Evolutionary conservation across 2,888 invertebrate genomes (phyloP).

Genomic region (Anthophora plumipes): DNA sequence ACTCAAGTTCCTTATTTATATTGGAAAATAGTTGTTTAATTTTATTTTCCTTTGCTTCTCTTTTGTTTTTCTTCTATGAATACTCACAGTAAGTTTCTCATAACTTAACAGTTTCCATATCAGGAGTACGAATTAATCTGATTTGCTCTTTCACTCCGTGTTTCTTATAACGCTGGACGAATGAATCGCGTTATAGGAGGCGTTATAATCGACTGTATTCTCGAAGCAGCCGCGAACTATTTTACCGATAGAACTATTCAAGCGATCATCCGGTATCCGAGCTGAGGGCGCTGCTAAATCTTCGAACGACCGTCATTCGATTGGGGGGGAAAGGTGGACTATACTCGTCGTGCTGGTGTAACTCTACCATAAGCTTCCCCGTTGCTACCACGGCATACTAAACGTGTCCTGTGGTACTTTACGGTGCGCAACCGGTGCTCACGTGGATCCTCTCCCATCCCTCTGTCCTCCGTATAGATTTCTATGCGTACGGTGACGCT

Average conservation of each 20-base stretch:
- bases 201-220: too few species aligned
- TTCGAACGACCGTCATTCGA: conserved; percentile 51
- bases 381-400: conserved; percentile 50
- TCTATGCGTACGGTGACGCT: conserved; percentile 64
- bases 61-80: too few species aligned
- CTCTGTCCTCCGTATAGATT: conserved; percentile 68
- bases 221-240: conserved; percentile 55
- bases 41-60: too few species aligned
- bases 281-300: conserved; percentile 58
- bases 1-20: too few species aligned
- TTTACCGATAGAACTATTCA: conserved; percentile 54
- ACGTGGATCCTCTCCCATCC: conserved; percentile 43
- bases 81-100: too few species aligned
- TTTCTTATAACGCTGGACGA: too few species aligned
- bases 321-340: conserved; percentile 23
- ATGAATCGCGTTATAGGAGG: too few species aligned
- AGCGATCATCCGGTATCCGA: conserved; percentile 43
- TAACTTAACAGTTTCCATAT: too few species aligned
- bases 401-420: conserved; percentile 51
- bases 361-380: conserved; percentile 64
- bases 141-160: too few species aligned
- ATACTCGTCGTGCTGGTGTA: conserved; percentile 36
- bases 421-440: conserved; percentile 57
- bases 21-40: too few species aligned
- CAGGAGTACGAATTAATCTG: too few species aligned